Conservation (phyloP, 2,797 vertebrate species). For the Menidia menidia region DNA sequence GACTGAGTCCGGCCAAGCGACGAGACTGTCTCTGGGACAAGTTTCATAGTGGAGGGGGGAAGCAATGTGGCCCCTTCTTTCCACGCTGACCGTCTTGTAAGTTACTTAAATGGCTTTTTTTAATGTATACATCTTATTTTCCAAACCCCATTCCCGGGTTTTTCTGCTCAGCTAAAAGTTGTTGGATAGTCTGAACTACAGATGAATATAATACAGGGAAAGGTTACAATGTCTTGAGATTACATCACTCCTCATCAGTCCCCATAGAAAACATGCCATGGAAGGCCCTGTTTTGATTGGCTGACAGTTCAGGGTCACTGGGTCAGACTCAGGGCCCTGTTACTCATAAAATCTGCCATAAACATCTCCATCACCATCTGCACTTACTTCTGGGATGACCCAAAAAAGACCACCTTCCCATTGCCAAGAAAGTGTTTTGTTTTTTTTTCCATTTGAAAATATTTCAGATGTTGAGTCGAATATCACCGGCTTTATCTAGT, state of each 20-base stretch:
- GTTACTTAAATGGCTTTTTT: slow-evolving; percentile 64
- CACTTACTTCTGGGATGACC: slow-evolving; percentile 66
- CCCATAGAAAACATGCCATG: slow-evolving; percentile 73
- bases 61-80: slow-evolving; percentile 88
- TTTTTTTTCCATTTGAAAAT: slow-evolving; percentile 59
- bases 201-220: slow-evolving; percentile 57
- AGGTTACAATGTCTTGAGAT: slow-evolving; percentile 60
- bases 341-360: slow-evolving; percentile 79
- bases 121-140: slow-evolving; percentile 11
- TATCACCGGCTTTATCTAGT: slow-evolving; percentile 72
- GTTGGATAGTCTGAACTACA: slow-evolving; percentile 3
- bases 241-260: slow-evolving; percentile 80
- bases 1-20: slow-evolving; percentile 80
- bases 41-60: slow-evolving; percentile 84
- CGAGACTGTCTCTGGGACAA: slow-evolving; percentile 81
- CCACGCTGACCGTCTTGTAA: slow-evolving; percentile 89
- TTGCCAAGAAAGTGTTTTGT: slow-evolving; percentile 53
- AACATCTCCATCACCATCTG: slow-evolving; percentile 78
- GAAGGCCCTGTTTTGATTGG: slow-evolving; percentile 78
- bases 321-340: slow-evolving; percentile 74
- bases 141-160: slow-evolving; percentile 2
- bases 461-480: slow-evolving; percentile 72
- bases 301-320: slow-evolving; percentile 79
- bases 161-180: slow-evolving; percentile 27
- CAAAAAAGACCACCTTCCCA: slow-evolving; percentile 56